Conservation (phyloP, 2,797 vertebrate genomes). For the Gallirallus australis region DNA sequence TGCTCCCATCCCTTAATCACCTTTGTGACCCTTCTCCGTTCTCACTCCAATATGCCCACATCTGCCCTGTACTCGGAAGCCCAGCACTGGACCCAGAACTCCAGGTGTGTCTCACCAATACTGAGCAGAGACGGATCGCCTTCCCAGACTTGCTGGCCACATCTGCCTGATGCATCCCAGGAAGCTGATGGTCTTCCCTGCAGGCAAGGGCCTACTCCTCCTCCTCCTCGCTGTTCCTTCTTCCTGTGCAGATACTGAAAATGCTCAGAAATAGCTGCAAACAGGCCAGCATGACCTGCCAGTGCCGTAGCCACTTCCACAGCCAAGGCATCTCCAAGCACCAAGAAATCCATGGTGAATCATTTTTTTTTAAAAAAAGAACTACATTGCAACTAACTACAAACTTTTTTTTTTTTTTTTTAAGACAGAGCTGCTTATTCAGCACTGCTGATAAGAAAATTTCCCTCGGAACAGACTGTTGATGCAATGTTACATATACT, state of each 20-base stretch:
- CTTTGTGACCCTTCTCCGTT: neutral
- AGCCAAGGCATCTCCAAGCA: neutral
- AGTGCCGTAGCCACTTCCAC: neutral
- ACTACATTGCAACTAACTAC: neutral
- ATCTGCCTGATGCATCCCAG: neutral
- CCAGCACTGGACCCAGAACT: neutral
- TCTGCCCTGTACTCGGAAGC: neutral
- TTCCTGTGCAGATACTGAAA: neutral
- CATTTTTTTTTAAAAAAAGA: neutral
- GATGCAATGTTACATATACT: neutral
- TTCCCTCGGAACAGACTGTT: neutral
- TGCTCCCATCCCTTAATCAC: neutral
- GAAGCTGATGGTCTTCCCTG: neutral
- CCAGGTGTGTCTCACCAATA: rapidly evolving
- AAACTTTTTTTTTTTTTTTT: neutral
- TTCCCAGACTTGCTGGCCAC: rapidly evolving
- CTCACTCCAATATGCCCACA: rapidly evolving
- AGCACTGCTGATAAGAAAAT: constrained; percentile 34
- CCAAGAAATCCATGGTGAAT: neutral
- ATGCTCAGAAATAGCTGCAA: neutral
- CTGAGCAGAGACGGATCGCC: neutral
- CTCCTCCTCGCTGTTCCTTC: neutral
- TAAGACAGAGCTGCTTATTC: constrained; percentile 15
- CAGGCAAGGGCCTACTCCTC: neutral
- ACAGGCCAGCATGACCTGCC: neutral